Percentiles rank a stretch among this genome's conserved stretches.
Conservation (phyloP, 2,113 vertebrate genomes). For the Thalassarche chlororhynchos region DNA sequence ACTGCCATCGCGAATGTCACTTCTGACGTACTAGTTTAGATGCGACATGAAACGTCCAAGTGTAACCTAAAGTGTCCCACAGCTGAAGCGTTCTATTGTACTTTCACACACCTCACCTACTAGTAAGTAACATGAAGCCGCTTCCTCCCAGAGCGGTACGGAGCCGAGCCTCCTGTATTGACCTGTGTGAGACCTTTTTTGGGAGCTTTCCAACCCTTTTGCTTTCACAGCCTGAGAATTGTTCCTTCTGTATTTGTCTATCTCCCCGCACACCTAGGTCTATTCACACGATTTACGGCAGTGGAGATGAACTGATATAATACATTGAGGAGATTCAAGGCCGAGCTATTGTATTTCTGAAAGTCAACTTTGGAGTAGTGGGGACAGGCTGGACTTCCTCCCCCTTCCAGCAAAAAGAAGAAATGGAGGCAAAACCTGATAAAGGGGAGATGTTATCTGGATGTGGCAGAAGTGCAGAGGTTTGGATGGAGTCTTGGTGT, state of each 20-base stretch:
- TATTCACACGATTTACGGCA: background rate
- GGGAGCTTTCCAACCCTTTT: slow-evolving; percentile 43
- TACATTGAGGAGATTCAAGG: background rate
- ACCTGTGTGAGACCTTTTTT: background rate
- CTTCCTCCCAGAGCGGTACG: background rate
- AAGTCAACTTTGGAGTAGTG: background rate
- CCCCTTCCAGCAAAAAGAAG: background rate
- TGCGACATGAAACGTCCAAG: background rate
- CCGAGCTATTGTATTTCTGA: background rate
- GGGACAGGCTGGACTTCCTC: background rate
- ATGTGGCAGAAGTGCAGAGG: background rate
- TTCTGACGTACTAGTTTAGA: background rate
- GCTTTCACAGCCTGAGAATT: slow-evolving; percentile 31
- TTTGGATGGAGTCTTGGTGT: background rate
- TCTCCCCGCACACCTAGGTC: background rate
- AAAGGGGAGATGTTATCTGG: background rate
- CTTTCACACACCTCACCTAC: background rate
- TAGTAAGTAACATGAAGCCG: background rate
- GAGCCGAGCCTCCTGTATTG: background rate
- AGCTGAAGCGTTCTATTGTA: slow-evolving; percentile 20
- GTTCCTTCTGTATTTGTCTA: background rate
- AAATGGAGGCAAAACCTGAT: background rate
- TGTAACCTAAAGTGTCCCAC: background rate
- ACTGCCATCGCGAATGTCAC: background rate
- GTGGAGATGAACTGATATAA: background rate